Percentiles rank a stretch among this genome's conserved stretches.
phyloP scores from a whole-genome alignment of 2,113 vertebrate species.

The Plecotus auritus region DNA sequence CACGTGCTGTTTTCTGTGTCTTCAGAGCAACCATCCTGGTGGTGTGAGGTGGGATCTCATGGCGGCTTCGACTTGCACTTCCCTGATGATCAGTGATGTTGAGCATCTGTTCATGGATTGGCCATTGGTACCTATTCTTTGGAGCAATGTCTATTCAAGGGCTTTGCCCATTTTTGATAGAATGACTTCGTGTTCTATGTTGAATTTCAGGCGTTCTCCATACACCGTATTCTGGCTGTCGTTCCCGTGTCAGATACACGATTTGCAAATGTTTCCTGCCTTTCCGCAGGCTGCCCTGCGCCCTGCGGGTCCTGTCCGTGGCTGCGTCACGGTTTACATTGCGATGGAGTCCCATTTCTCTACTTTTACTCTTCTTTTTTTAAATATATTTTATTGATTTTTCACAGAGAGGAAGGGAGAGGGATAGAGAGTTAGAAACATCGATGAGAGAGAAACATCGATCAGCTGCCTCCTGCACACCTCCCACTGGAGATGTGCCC shows the following conservation, averaged over 20 bases:
- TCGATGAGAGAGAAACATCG: no score
- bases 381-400: no score
- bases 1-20: background rate
- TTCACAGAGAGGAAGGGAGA: no score
- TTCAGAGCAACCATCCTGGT: background rate
- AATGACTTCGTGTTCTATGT: background rate
- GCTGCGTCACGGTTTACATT: background rate
- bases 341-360: background rate
- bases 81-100: fast-evolving
- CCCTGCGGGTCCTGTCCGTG: background rate
- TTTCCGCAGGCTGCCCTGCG: background rate
- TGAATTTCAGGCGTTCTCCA: background rate
- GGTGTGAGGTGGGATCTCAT: background rate
- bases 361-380: background rate
- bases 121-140: background rate
- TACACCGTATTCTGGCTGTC: background rate
- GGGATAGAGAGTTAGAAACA: no score
- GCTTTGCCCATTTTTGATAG: background rate
- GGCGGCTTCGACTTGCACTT: background rate
- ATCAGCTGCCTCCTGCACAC: no score
- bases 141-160: background rate
- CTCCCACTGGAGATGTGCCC: no score
- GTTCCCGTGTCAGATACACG: background rate
- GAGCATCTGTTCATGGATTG: background rate
- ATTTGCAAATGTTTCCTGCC: background rate